Percentiles rank a stretch among this genome's conserved stretches.
These are phyloP conservation scores for Chironomus tepperi DNA, from an alignment of 1,140 invertebrate species.

Conservation along the genomic window DNA sequence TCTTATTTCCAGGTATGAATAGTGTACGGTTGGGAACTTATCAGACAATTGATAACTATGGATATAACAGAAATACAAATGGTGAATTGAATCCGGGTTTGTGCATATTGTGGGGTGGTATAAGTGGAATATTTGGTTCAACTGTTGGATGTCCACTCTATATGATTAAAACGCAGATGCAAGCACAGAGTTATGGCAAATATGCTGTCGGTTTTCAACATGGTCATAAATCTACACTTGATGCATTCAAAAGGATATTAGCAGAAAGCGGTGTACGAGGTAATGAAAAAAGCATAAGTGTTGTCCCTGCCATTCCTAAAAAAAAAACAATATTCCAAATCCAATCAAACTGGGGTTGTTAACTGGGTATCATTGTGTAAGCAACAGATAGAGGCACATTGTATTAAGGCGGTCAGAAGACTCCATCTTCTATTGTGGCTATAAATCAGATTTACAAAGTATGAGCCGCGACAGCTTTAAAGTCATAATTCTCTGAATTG, in stretches of 20 bases:
- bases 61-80: conserved; percentile 26
- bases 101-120: conserved; percentile 43
- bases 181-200: conserved; percentile 56
- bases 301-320: not conserved
- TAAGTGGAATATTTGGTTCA: conserved; percentile 63
- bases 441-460: too few relatives aligned
- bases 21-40: conserved; percentile 41
- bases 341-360: not conserved
- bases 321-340: not conserved
- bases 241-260: conserved; percentile 57
- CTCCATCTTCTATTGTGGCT: too few relatives aligned
- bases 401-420: too few relatives aligned
- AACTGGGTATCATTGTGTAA: too few relatives aligned
- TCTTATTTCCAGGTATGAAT: conserved; percentile 25
- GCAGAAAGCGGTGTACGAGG: conserved; percentile 56
- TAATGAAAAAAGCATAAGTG: not conserved
- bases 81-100: conserved; percentile 19
- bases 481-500: too few relatives aligned
- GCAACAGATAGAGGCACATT: too few relatives aligned
- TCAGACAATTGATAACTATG: conserved; percentile 43
- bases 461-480: too few relatives aligned
- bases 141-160: conserved; percentile 73
- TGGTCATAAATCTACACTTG: conserved; percentile 51
- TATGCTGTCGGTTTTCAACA: conserved; percentile 84
- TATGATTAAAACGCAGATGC: conserved; percentile 65